Conservation (phyloP, 2,888 invertebrate species). For the Erynnis tages region DNA sequence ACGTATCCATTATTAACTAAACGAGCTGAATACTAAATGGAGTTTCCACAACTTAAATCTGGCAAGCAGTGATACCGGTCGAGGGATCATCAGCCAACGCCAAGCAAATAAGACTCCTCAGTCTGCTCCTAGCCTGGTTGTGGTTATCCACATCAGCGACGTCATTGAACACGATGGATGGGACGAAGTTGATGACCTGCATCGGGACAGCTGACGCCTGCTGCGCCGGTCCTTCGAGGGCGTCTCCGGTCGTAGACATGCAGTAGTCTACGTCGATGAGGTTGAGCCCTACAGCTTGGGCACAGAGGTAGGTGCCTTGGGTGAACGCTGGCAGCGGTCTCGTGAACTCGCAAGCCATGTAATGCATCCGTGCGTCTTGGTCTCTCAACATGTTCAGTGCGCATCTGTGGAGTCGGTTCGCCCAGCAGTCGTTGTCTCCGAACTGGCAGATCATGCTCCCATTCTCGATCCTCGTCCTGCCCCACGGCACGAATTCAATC, state of each 20-base stretch:
- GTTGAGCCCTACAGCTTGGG: conserved; percentile 48
- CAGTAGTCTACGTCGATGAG: conserved; percentile 56
- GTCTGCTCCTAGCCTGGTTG: conserved; percentile 39
- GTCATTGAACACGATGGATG: conserved; percentile 60
- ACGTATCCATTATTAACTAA: no score
- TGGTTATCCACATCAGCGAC: conserved; percentile 40
- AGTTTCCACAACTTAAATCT: conserved; percentile 33
- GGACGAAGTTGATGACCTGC: conserved; percentile 51
- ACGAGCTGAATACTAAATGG: no score
- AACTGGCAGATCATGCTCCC: conserved; percentile 56
- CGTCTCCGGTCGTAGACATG: conserved; percentile 47
- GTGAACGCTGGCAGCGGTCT: conserved; percentile 45
- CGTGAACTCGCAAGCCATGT: conserved; percentile 66
- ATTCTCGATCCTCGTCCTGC: conserved; percentile 51
- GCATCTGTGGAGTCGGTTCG: conserved; percentile 68
- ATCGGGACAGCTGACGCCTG: conserved; percentile 53
- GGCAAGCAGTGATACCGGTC: conserved; percentile 48
- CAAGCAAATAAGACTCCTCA: conserved; percentile 54
- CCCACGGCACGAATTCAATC: conserved; percentile 71
- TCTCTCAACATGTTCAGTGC: conserved; percentile 52
- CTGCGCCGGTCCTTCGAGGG: conserved; percentile 52
- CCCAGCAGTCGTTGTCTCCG: conserved; percentile 59
- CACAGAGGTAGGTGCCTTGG: conserved; percentile 54
- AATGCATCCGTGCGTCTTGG: conserved; percentile 55
- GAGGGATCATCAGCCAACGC: conserved; percentile 53